Evolutionary conservation across 1,140 invertebrate species (phyloP), one percentile per base, ranked within the genome.

Genomic region (Saxidomus purpurata): DNA sequence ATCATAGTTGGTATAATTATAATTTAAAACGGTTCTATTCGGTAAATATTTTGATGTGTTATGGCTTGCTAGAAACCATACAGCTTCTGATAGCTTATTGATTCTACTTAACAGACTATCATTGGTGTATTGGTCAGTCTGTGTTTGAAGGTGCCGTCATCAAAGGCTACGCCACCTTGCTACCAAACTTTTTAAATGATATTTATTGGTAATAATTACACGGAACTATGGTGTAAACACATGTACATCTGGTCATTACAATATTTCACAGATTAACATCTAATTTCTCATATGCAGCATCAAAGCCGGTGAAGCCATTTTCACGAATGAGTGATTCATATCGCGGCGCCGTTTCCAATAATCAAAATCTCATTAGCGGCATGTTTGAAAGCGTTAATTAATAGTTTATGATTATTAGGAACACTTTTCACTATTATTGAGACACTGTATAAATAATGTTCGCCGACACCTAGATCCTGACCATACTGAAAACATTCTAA

Each of bases 301-400:
- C 76, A 79, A 79, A 79, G 76, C 4, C 28, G n/a, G 11, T 3
- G 3, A 0, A 79, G 49, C 28, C n/a, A 79, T 79, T 79, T 79
- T 79, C 76, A 36, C 49, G 11, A 9, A 55, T n/a, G 4, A n/a
- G 59, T 40, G 69, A 71, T 31, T 74, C 38, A 85, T 25, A 19
- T 34, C 4, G 69, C 83, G 67, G 83, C 47, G 34, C 31, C 31
- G 28, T 85, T 74, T 85, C 25, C 31, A 28, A 52, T 52, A 43
- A 55, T 74, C 25, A 85, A 85, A 49, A 49, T 28, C 67, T 85
- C 83, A 71, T 85, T 85, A 85, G 49, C 67, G 63, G 83, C 40
- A 13, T 34, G 38, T 34, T 49, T 4, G 13, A 85, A 40, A 74
- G 83, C 63, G 43, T 55, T 85, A 74, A 85, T 85, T 74, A 85